Percentiles rank a stretch among this genome's conserved stretches.
These are phyloP conservation scores for Conger conger DNA, from an alignment of 2,113 vertebrate genomes.

Conservation along the genomic window DNA sequence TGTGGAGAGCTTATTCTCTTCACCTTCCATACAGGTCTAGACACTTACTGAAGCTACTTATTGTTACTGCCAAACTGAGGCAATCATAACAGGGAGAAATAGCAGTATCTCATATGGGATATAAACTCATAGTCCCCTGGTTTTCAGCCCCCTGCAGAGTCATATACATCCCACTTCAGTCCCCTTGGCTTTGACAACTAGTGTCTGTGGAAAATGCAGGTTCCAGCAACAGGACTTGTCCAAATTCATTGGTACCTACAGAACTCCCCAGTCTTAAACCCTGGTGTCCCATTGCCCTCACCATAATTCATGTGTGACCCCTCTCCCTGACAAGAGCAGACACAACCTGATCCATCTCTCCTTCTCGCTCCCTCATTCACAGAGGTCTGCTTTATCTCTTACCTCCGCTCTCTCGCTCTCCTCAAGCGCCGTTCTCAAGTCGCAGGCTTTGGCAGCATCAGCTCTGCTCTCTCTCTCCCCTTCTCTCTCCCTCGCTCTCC, in stretches of 20 bases:
- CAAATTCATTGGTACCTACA: background rate
- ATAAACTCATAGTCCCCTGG: background rate
- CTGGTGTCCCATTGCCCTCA: background rate
- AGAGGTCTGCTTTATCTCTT: constrained; percentile 40
- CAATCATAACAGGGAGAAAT: background rate
- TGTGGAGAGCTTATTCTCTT: background rate
- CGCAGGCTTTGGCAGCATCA: constrained; percentile 3
- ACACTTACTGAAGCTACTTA: background rate
- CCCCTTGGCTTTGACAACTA: background rate
- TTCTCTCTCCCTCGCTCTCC: constrained; percentile 8
- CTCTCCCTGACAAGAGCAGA: constrained; percentile 19
- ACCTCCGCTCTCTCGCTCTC: constrained; percentile 44
- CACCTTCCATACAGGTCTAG: background rate
- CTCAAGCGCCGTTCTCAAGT: background rate
- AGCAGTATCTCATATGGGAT: background rate
- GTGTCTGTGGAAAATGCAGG: background rate
- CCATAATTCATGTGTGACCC: background rate
- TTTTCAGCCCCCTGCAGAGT: background rate
- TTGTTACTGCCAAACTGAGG: background rate
- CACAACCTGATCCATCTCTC: constrained; percentile 41
- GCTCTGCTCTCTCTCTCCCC: background rate
- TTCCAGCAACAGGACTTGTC: background rate
- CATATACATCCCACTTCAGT: background rate
- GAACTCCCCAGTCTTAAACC: background rate
- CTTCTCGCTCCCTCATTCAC: constrained; percentile 32